Evolutionary conservation across 2,113 vertebrate species (phyloP).

Genomic region (Fulica atra): DNA sequence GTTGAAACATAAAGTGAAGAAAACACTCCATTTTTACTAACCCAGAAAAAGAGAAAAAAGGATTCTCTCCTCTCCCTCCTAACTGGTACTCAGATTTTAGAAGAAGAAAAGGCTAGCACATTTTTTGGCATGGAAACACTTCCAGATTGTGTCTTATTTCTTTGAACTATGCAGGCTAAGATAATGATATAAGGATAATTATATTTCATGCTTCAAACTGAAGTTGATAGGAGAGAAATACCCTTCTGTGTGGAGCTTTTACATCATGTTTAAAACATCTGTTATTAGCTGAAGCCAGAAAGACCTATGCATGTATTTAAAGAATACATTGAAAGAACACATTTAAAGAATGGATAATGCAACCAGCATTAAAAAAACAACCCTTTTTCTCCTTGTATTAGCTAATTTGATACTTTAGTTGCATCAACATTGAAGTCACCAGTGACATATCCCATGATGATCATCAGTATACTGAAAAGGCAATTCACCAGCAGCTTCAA

Average conservation of each 20-base stretch:
- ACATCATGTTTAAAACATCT: constrained; percentile 65
- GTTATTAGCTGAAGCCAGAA: constrained; percentile 61
- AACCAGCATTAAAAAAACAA: neutral
- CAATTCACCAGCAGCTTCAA: neutral
- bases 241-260: constrained; percentile 58
- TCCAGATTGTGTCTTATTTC: constrained; percentile 83
- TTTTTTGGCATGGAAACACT: constrained; percentile 76
- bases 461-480: neutral
- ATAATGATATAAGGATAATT: constrained; percentile 80
- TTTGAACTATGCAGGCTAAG: constrained; percentile 76
- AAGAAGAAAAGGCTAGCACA: constrained; percentile 80
- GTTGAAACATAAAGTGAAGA: neutral
- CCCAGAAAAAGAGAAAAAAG: neutral
- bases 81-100: constrained; percentile 36
- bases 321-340: constrained; percentile 39
- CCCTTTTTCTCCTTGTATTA: neutral
- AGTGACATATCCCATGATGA: neutral
- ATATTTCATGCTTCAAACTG: constrained; percentile 76
- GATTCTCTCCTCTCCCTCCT: constrained; percentile 7
- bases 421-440: neutral
- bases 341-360: neutral
- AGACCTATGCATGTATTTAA: constrained; percentile 57
- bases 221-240: constrained; percentile 76
- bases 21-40: constrained; percentile 19
- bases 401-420: neutral